A percentile compares a stretch with the other conserved stretches of the same genome.
phyloP scores from a whole-genome alignment of 2,113 vertebrate genomes.

The Rhynchopsitta pachyrhyncha region DNA sequence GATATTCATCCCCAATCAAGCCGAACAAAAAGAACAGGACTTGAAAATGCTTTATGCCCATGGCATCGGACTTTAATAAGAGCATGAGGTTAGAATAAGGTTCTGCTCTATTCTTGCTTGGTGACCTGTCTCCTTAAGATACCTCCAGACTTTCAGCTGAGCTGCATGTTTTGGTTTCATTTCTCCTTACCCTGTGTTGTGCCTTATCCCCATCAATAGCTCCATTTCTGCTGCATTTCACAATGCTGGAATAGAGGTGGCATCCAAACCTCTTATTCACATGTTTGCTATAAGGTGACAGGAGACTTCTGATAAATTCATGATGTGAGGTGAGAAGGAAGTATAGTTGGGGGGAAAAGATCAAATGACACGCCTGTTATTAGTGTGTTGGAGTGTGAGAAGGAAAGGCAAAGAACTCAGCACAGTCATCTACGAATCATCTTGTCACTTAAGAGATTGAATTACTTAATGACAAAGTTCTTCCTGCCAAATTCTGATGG shows the following conservation, averaged over 20 bases:
- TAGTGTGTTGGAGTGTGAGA: neutral
- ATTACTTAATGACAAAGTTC: slow-evolving; percentile 5
- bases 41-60: neutral
- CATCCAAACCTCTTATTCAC: neutral
- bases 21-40: neutral
- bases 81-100: neutral
- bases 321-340: neutral
- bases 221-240: neutral
- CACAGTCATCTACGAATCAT: neutral
- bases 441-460: neutral
- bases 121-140: neutral
- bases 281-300: neutral
- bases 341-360: neutral
- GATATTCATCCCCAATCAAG: neutral
- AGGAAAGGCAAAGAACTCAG: neutral
- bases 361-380: neutral
- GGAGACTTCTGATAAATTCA: neutral
- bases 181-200: neutral
- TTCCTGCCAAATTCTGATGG: neutral
- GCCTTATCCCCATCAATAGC: neutral
- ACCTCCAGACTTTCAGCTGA: neutral
- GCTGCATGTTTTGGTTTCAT: neutral
- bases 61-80: neutral
- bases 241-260: neutral
- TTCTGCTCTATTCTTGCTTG: neutral